These are phyloP conservation scores for Flexamia atlantica DNA, from an alignment of 2,888 invertebrate species.

Conservation along the genomic window DNA sequence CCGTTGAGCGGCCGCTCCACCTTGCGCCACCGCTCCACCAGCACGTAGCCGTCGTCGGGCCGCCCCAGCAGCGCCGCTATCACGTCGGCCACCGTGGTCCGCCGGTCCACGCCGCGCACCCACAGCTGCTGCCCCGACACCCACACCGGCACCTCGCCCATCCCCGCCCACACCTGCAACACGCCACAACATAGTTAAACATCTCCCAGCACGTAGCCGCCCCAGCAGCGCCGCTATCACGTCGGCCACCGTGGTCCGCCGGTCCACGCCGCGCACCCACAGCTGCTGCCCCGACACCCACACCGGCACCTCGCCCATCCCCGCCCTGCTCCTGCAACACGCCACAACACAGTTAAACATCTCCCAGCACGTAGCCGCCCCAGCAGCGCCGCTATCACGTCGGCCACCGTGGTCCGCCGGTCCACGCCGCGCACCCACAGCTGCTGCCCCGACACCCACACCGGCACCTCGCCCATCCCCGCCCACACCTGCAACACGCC, in stretches of 20 bases:
- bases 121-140: conserved; percentile 87
- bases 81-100: conserved; percentile 89
- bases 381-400: conserved; percentile 75
- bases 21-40: conserved; percentile 88
- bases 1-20: conserved; percentile 86
- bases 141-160: conserved; percentile 83
- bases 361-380: too few relatives aligned
- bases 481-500: conserved; percentile 87
- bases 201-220: conserved; percentile 85
- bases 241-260: conserved; percentile 88
- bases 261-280: conserved; percentile 88
- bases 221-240: conserved; percentile 84
- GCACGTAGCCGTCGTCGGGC: conserved; percentile 81
- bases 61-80: conserved; percentile 82
- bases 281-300: conserved; percentile 87
- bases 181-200: too few relatives aligned
- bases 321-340: too few relatives aligned
- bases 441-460: conserved; percentile 78
- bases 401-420: conserved; percentile 69
- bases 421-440: conserved; percentile 71
- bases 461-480: conserved; percentile 86
- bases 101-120: conserved; percentile 87
- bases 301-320: conserved; percentile 80
- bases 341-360: conserved; percentile 24
- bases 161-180: conserved; percentile 12